Conservation (phyloP, 2,888 invertebrate species). For the Caenorhabditis japonica region DNA sequence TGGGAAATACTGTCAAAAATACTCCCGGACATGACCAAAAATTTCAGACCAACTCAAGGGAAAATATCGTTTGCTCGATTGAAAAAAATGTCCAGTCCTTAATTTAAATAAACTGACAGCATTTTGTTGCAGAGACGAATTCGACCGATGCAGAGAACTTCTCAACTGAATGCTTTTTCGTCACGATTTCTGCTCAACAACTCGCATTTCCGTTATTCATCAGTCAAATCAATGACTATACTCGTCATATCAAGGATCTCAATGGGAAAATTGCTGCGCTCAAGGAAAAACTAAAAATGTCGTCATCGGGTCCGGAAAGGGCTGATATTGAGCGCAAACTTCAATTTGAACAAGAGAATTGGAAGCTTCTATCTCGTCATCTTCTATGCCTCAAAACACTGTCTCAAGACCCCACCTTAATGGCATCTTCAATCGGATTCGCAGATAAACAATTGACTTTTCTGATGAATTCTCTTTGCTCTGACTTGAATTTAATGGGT, state of each 20-base stretch:
- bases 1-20: too few species aligned
- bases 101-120: too few species aligned
- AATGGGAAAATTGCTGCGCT: constrained; percentile 7
- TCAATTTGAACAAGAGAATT: constrained; percentile 2
- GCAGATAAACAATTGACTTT: constrained; percentile 89
- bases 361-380: constrained; percentile 82
- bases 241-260: constrained; percentile 55
- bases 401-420: constrained; percentile 87
- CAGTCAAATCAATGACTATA: constrained; percentile 52
- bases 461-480: constrained; percentile 80
- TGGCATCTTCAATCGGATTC: constrained; percentile 88
- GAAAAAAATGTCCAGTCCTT: too few species aligned
- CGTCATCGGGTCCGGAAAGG: background rate
- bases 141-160: constrained; percentile 83
- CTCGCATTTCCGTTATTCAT: constrained; percentile 90
- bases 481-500: constrained; percentile 19
- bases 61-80: too few species aligned
- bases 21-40: too few species aligned
- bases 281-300: constrained; percentile 12
- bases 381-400: constrained; percentile 91
- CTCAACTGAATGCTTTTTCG: constrained; percentile 95
- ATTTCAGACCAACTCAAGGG: too few species aligned
- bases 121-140: constrained; percentile 10
- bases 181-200: constrained; percentile 94
- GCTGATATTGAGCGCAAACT: constrained; percentile 16